phyloP scores from a whole-genome alignment of 2,888 invertebrate genomes.

The Suillia variegata region DNA sequence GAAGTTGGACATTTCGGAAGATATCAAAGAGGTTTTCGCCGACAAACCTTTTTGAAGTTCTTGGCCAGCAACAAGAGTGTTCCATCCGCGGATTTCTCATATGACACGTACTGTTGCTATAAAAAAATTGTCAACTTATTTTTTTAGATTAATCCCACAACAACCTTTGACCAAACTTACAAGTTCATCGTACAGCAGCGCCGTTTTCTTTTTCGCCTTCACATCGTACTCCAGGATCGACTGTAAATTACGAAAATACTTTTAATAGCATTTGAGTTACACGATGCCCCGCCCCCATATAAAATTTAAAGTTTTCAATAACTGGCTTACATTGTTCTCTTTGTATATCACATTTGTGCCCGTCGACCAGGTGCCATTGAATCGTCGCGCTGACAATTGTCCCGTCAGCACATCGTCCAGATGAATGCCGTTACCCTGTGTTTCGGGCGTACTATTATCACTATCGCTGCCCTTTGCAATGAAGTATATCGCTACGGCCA shows the following conservation, averaged over 20 bases:
- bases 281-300: conserved; percentile 8
- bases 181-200: conserved; percentile 40
- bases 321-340: conserved; percentile 55
- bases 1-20: background rate
- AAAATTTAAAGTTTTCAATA: no score
- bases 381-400: conserved; percentile 68
- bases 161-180: no score
- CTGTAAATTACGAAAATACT: conserved; percentile 35
- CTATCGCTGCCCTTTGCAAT: conserved; percentile 60
- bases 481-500: conserved; percentile 67
- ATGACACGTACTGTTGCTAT: conserved; percentile 51
- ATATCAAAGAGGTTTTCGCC: no score
- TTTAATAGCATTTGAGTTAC: conserved; percentile 27
- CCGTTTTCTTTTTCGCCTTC: conserved; percentile 33
- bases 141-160: background rate
- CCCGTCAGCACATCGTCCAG: conserved; percentile 76
- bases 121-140: background rate
- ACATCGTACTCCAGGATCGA: conserved; percentile 50
- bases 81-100: conserved; percentile 70
- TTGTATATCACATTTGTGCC: conserved; percentile 71
- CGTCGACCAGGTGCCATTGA: conserved; percentile 83
- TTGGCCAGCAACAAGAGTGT: conserved; percentile 69
- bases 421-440: conserved; percentile 59
- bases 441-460: conserved; percentile 12
- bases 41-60: conserved; percentile 68